Conservation (phyloP, 2,113 vertebrate genomes). For the Copsychus sechellarum region DNA sequence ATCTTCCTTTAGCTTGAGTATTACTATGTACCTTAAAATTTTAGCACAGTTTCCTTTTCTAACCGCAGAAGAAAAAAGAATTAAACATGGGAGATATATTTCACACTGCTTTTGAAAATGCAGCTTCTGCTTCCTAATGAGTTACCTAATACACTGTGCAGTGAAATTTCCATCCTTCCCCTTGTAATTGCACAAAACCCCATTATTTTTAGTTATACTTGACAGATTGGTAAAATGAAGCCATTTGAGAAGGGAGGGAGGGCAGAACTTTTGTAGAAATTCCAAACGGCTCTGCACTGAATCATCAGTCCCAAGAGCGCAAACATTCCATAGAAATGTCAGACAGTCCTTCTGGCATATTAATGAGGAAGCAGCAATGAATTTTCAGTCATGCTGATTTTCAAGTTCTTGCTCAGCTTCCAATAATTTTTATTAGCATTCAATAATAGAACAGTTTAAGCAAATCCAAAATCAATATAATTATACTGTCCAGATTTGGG, state of each 20-base stretch:
- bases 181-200: background rate
- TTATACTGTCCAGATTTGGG: background rate
- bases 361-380: constrained; percentile 37
- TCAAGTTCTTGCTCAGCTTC: background rate
- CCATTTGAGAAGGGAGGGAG: background rate
- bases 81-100: background rate
- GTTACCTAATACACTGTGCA: background rate
- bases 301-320: constrained; percentile 63
- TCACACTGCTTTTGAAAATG: background rate
- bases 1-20: background rate
- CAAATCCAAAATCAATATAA: background rate
- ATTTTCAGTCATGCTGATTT: background rate
- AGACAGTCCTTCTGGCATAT: constrained; percentile 39
- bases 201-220: constrained; percentile 28
- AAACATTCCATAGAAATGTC: constrained; percentile 52
- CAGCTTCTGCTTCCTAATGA: background rate
- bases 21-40: background rate
- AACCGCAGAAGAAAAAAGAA: background rate
- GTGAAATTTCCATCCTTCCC: constrained; percentile 2
- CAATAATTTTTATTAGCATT: background rate
- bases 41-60: background rate
- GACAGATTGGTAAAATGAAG: constrained; percentile 8
- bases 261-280: constrained; percentile 28
- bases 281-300: constrained; percentile 33
- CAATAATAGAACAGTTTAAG: background rate